Evolutionary conservation across 1,140 invertebrate species (phyloP), one percentile per base, ranked within the genome.

Genomic region (Battus philenor): DNA sequence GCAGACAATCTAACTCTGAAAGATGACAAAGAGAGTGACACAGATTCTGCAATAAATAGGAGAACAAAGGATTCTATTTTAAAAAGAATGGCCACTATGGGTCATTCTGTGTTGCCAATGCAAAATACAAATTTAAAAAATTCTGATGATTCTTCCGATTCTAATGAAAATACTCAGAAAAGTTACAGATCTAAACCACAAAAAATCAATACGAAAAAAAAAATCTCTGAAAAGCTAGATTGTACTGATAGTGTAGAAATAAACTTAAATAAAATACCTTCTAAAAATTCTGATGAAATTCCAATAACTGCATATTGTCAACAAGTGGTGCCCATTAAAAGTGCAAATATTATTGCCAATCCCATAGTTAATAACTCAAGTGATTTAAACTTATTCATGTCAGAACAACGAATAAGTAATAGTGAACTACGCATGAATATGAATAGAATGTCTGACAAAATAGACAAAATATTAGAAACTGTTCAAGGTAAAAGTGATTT

Each of bases 381-480:
- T 58, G 62, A 80, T 27, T 54, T 80, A 22, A 55, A 50, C 44
- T 44, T 67, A 11, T 68, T 75, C 52, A 59, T 83, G n/a, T 62
- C 67, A 53, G 79, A 83, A 63, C 76, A 83, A 57, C 75, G 70
- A 59, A 63, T 83, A 18, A 73, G 52, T 41, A 77, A 77, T 44
- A 75, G 59, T 75, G 79, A 83, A 55, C 33, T 83, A 34, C 60
- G 79, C 47, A 80, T 83, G 11, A 80, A 79, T 50, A 59, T 80
- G 17, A 74, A 58, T 44, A 74, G 71, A 62, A 54, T 81, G 32
- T 58, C 62, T 31, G 72, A 81, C 27, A 80, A 77, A 65, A 32
- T 80, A 36, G 76, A 83, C 33, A 38, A 62, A 50, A 46, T 80
- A 27, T 34, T 69, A 31, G 48, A 67, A 16, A 74, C 64, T 59